Base-by-base conservation (phyloP, 2,888 invertebrate genomes). In the Gandaritis pyraliata region DNA sequence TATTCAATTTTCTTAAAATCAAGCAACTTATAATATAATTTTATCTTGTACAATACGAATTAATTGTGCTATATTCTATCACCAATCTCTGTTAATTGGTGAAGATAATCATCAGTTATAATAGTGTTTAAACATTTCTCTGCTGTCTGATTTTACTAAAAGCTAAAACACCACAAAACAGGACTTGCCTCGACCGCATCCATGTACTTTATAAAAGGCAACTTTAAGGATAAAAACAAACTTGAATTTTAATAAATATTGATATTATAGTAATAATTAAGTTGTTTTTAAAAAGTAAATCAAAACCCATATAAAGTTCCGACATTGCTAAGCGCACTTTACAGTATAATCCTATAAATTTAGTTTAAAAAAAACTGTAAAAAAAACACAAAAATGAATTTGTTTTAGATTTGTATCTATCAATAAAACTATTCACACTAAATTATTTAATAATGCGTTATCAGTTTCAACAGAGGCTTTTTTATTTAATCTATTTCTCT, bases 41-140 rank as follows among this genome's bases (percentile, higher is more conserved):
- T 52, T n/a, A 49, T 58, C 63, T 64, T 69, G 59, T 70, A 70
- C 63, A 65, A 53, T 70, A 65, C 58, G 68, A 72, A 80, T 78
- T 79, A 72, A 80, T 78, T 79, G 80, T 80, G 80, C 77, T 78
- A 78, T 66, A 43, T 11, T 29, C 36, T 38, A 43, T 38, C 43
- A 53, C 13, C 11, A 41, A 57, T 30, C 45, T 36, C 38, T 54
- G 54, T 54, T 54, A 18, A 18, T 16, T 45, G 45, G 53, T 46
- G 6, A 13, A 54, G 46, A 36, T 18, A 33, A 23, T n/a, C 30
- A 54, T 38, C 11, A 29, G 30, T 33, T 23, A 48, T 11, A 13
- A 16, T 16, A 16, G 16, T 16, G 10, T 43, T 43, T 11, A 33
- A 33, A 33, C 33, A 33, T 23, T 5, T 33, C 16, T 41, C 13